A percentile compares a stretch with the other conserved stretches of the same genome.
Conservation (phyloP, 53 echinoderm and acorn worm species). For the Hippasteria phrygiana region DNA sequence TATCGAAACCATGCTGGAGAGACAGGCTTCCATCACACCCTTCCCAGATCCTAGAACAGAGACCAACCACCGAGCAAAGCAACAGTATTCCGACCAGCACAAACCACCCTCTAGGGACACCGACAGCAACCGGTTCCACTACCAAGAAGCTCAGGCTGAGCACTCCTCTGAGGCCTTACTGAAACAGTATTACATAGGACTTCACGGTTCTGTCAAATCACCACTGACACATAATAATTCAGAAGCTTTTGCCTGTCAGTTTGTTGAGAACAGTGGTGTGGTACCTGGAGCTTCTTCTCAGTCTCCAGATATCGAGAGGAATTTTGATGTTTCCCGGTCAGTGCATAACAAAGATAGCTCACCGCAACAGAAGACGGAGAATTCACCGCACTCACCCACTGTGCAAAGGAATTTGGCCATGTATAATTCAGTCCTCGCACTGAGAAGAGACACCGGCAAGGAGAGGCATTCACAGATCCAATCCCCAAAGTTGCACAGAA, state of each 20-base stretch:
- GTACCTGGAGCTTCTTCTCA: background rate
- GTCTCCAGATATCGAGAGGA: conserved; percentile 28
- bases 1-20: conserved; percentile 85
- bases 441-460: conserved; percentile 13
- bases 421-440: background rate
- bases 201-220: conserved; percentile 3
- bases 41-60: conserved; percentile 31
- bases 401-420: conserved; percentile 22
- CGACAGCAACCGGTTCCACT: conserved; percentile 41
- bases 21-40: conserved; percentile 72
- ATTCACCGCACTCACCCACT: conserved; percentile 16
- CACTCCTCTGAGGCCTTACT: background rate
- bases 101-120: conserved; percentile 23
- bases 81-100: conserved; percentile 32
- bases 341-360: conserved; percentile 22
- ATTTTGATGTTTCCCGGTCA: background rate
- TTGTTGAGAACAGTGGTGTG: conserved; percentile 3
- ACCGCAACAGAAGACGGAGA: conserved; percentile 14
- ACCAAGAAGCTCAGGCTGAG: conserved; percentile 43
- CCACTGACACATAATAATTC: background rate
- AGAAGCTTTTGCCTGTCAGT: background rate
- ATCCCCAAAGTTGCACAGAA: conserved; percentile 7
- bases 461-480: background rate
- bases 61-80: background rate
- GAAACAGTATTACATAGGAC: conserved; percentile 30